phyloP scores from a whole-genome alignment of 2,113 vertebrate species.

The Thomomys bottae region DNA sequence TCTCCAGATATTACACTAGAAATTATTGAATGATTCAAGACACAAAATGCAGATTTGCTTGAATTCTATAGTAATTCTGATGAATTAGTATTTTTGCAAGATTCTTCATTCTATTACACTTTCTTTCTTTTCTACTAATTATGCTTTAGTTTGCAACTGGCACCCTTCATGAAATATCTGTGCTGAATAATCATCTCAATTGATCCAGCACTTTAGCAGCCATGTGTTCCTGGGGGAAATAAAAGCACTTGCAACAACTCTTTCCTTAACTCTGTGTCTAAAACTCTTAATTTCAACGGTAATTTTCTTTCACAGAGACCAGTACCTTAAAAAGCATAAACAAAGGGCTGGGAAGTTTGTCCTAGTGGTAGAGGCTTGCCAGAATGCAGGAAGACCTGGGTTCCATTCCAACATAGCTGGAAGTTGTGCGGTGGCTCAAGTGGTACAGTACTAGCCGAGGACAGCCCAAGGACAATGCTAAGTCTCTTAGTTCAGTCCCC shows the following conservation, averaged over 20 bases:
- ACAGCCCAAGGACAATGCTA: no score
- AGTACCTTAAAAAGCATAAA: not conserved
- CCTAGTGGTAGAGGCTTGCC: no score
- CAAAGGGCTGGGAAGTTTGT: not conserved
- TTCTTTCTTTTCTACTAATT: not conserved
- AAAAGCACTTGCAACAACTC: not conserved
- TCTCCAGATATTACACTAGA: not conserved
- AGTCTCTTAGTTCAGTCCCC: no score
- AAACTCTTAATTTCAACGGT: not conserved
- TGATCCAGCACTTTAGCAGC: no score
- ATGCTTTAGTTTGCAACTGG: not conserved
- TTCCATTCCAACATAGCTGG: no score
- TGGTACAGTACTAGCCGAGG: no score
- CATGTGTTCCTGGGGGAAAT: no score
- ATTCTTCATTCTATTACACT: not conserved
- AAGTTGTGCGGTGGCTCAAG: no score
- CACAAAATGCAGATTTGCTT: not conserved
- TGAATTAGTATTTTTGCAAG: not conserved
- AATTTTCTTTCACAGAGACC: not conserved
- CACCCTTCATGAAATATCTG: not conserved
- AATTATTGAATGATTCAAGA: not conserved
- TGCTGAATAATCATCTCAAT: no score
- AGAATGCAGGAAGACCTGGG: no score
- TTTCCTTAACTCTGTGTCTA: not conserved
- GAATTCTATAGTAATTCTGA: not conserved